phyloP scores from a whole-genome alignment of 2,113 vertebrate species.

The Urocitellus parryii region DNA sequence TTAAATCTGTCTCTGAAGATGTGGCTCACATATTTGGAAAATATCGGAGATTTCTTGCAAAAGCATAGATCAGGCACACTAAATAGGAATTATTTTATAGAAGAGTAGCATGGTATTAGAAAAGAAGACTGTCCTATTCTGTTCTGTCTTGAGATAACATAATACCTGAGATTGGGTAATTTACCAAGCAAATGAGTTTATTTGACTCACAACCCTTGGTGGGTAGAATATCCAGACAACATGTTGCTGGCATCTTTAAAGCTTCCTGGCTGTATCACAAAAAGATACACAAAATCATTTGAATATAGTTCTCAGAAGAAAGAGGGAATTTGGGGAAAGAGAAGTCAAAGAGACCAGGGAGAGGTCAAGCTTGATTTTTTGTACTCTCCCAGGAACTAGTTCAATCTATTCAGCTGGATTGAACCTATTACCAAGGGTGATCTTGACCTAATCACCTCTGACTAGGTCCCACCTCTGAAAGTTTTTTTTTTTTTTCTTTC shows the following conservation, averaged over 20 bases:
- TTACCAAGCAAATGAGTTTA: background rate
- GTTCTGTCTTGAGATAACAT: background rate
- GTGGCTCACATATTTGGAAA: background rate
- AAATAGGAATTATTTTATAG: background rate
- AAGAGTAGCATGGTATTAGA: background rate
- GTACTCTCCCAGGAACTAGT: background rate
- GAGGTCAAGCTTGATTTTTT: background rate
- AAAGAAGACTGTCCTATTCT: background rate
- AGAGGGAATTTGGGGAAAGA: background rate
- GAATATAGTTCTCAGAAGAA: background rate
- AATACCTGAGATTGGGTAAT: background rate
- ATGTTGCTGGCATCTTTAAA: background rate
- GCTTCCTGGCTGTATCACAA: background rate
- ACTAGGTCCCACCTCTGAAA: fast-evolving
- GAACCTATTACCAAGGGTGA: too few relatives aligned
- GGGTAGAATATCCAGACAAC: background rate
- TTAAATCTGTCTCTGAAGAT: background rate
- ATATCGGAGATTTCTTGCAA: background rate
- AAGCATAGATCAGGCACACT: background rate
- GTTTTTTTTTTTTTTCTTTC: background rate
- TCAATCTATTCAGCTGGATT: background rate
- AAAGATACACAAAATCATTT: background rate
- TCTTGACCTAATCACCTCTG: too few relatives aligned
- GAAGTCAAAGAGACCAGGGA: background rate
- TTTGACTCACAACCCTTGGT: background rate